Conservation (phyloP, 2,797 vertebrate species). For the Alosa sapidissima region DNA sequence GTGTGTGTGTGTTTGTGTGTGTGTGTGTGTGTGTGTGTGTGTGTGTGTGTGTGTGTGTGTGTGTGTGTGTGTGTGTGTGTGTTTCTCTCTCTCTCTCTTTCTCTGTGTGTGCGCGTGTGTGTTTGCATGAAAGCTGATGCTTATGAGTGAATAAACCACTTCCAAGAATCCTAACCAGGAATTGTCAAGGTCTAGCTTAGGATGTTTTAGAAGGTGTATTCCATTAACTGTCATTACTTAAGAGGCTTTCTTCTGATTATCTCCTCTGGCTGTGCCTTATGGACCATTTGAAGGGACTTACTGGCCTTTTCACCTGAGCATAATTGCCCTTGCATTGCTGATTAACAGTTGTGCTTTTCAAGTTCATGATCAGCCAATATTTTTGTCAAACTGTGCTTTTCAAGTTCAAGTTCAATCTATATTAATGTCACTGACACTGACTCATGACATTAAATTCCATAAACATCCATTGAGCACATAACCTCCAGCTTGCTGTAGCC, state of each 20-base stretch:
- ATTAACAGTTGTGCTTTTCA: background rate
- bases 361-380: background rate
- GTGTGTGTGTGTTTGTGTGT: background rate
- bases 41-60: background rate
- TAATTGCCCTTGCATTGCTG: background rate
- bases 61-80: background rate
- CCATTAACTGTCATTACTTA: background rate
- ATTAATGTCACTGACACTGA: background rate
- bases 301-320: background rate
- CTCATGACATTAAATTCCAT: background rate
- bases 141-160: background rate
- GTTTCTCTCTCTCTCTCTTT: slow-evolving; percentile 10
- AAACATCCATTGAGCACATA: background rate
- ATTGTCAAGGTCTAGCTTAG: background rate
- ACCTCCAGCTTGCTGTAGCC: too few species aligned
- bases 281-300: background rate
- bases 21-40: background rate
- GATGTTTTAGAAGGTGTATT: background rate
- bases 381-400: background rate
- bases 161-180: background rate
- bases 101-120: background rate
- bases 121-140: background rate
- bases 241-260: background rate
- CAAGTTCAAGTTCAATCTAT: background rate
- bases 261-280: slow-evolving; percentile 5